Conservation (phyloP, 1,140 invertebrate species). For the Drosophila pseudoobscura region DNA sequence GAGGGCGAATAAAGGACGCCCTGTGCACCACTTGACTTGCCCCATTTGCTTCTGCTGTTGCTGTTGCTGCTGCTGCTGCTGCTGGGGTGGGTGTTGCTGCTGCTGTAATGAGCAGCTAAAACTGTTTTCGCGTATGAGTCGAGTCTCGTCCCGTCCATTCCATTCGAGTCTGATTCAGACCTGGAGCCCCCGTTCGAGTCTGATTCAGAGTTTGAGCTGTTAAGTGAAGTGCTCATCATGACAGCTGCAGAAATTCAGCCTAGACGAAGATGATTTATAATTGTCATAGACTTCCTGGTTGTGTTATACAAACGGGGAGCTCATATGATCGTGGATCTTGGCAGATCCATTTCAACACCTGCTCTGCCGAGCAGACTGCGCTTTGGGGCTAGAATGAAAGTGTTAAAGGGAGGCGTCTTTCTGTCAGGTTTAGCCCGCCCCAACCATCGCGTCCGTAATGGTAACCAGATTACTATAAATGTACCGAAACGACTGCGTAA, state of each 20-base stretch:
- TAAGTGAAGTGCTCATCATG: constrained; percentile 76
- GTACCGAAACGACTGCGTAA: no score
- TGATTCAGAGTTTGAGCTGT: constrained; percentile 40
- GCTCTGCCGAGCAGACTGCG: not conserved
- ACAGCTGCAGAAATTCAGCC: constrained; percentile 66
- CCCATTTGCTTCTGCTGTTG: constrained; percentile 46
- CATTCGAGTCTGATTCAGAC: no score
- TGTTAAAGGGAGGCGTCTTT: no score
- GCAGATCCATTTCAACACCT: constrained; percentile 66
- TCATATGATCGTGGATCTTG: constrained; percentile 38
- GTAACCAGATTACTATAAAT: no score
- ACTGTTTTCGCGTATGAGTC: constrained; percentile 21
- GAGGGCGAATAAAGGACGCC: constrained; percentile 40
- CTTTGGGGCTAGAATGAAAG: no score
- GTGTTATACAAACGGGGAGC: constrained; percentile 47
- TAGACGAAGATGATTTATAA: constrained; percentile 77
- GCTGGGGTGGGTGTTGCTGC: constrained; percentile 51
- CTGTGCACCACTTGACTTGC: constrained; percentile 52
- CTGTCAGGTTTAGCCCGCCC: no score
- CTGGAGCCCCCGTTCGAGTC: not conserved
- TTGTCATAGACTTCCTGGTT: constrained; percentile 80
- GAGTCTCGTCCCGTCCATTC: no score
- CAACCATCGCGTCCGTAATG: no score
- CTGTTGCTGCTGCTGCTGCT: constrained; percentile 35
- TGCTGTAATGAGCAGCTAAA: constrained; percentile 62